Evolutionary conservation across 2,888 invertebrate genomes (phyloP), one percentile per base, ranked within the genome.

Genomic region (Clivina fossor): DNA sequence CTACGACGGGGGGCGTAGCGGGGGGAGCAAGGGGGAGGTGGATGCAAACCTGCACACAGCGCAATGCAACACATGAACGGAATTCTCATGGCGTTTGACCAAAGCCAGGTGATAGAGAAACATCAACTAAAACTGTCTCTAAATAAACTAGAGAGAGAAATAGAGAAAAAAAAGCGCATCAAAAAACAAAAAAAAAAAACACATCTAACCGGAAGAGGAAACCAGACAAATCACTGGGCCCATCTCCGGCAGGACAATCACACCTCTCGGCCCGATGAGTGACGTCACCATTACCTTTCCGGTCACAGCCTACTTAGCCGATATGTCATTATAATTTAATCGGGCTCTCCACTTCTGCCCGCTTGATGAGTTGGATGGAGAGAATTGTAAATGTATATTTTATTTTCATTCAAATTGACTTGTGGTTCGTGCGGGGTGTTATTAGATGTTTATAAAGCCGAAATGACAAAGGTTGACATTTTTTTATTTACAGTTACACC

Each of bases 171-270:
- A n/a, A n/a, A n/a, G n/a, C n/a, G n/a, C n/a, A n/a, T n/a, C n/a
- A n/a, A n/a, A n/a, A n/a, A n/a, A n/a, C n/a, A n/a, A n/a, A n/a
- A n/a, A n/a, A n/a, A n/a, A n/a, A n/a, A n/a, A n/a, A n/a, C n/a
- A n/a, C n/a, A n/a, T n/a, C n/a, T n/a, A n/a, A 55, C 46, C 55
- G 55, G 55, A 55, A 55, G 38, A 55, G 55, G 55, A 55, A 55
- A 47, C 55, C 55, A 55, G 55, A 47, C 55, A 38, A 55, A 47
- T 55, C 55, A 55, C 47, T 47, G 47, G 55, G 47, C 55, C 47
- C 55, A 55, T 55, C 55, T 55, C 55, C 55, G 55, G 55, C 55
- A 47, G 55, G 37, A 55, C 55, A 55, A 55, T 55, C 55, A 55
- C 55, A 55, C 55, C 55, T 55, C n/a, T n/a, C n/a, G n/a, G n/a